Base-by-base conservation (phyloP, 1,140 invertebrate species). In the Diplogasteroides magnus region DNA sequence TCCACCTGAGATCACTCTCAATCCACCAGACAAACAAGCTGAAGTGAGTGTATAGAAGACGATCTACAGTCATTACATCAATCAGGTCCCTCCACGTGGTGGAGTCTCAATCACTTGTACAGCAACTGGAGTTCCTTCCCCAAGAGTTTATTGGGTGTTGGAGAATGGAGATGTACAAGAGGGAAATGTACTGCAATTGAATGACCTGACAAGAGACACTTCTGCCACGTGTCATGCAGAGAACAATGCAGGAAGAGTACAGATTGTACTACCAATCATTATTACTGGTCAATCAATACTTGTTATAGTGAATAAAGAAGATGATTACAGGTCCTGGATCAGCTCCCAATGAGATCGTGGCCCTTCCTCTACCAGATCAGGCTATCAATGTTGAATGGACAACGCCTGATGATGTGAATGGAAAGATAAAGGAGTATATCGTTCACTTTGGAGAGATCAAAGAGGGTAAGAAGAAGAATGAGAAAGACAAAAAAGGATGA, bases 331-430 rank as follows among this genome's bases (percentile, higher is more conserved):
- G 79, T 27, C 80, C 80, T 19, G 80, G 80, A 26, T 77, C 79
- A 26, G 75, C 80, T 11, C 80, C 80, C 13, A 82, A 78, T 65
- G 78, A 79, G 48, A 73, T 83, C 48, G 77, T 77, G 11, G 74
- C 72, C 28, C 29, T 81, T 14, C 77, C 80, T 23, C 68, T 81
- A 66, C 70, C 68, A 25, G 72, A 77, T 32, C 75, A 82, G 68
- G 71, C 68, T 57, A 67, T 83, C 27, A 80, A 77, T 61, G 76
- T 82, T 29, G 80, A 82, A 72, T 82, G 80, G 80, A 80, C 81
- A n/a, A 65, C 79, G 25, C 81, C 81, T 29, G 81, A 82, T 63
- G 76, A 76, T 23, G 68, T 82, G 11, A 82, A 82, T 69, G 80
- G 80, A 23, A 70, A 79, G 31, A 66, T 80, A 19, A 68, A 57